Evolutionary conservation across 2,113 vertebrate species (phyloP), one percentile per base, ranked within the genome.

Genomic region (Muscicapa adusta): DNA sequence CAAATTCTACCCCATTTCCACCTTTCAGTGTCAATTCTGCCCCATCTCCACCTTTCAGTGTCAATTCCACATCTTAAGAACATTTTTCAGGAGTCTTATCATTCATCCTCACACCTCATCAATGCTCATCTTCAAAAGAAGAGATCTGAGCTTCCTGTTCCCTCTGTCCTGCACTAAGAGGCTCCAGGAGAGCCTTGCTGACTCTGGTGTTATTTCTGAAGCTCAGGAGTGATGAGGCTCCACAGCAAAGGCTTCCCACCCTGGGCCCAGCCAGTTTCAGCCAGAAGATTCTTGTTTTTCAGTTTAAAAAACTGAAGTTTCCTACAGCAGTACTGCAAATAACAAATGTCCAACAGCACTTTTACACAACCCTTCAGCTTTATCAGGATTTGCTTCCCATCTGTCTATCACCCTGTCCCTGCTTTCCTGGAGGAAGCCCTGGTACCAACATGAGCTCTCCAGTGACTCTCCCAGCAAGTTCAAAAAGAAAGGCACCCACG

Each of bases 101-200:
- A 7, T 24, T 53, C 12, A 36, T 6, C 12, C 31, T 80, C 53
- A 57, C 58, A 28, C 12, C 8, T 62, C 42, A 31, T 22, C 63
- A n/a, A 20, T 6, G n/a, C 5, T 53, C 8, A 17, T 17, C 54
- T 57, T 53, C 45, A 28, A 58, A 86, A 58, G 26, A 18, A 62
- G 24, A 42, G 48, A 68, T 38, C 26, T 0, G 4, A 60, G 18
- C 18, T 47, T 70, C 25, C 33, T 28, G 17, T 57, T 13, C 8
- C 36, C 51, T 36, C 0, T 0, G 16, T 14, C 26, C 1, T 0
- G 74, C 8, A 8, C 45, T 2, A 5, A 0, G 2, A 50, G 36
- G 57, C 66, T 94, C 53, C 66, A 63, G 66, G 40, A 60, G 18
- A 17, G 43, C 58, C 66, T 2, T 51, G 45, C 48, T 26, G 57